Base-by-base conservation (phyloP, 2,797 vertebrate genomes). In the Neosilurus hyrtlii region DNA sequence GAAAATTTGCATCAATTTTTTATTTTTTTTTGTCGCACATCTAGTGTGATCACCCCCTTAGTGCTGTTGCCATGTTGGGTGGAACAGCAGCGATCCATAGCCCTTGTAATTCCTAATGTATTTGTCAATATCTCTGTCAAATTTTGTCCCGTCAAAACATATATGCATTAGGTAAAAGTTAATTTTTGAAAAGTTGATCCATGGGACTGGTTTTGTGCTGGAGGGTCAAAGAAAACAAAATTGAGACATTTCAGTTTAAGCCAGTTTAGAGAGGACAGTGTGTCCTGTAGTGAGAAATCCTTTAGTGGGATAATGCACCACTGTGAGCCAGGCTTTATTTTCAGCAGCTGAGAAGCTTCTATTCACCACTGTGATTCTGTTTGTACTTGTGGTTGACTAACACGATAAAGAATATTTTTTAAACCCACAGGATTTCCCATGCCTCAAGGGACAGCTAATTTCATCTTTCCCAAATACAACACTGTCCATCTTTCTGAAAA, bases 381-480 rank as follows among this genome's bases (percentile, higher is more conserved):
- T 37, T 15, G 20, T 51, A 74, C 24, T 18, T 30, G 71, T n/a
- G 30, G 20, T 43, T 62, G 74, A 61, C 22, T 61, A 76, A 76
- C 56, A 76, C 15, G 72, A 75, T 37, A 57, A 75, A 75, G 35
- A 76, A 61, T 8, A 11, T 49, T 61, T 76, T 20, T 61, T 35
- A n/a, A 75, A 62, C 56, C 20, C 30, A 62, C 35, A 76, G 37
- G 15, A 73, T 56, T 54, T 30, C n/a, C 71, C 51, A 56, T 73
- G 52, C 30, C 71, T 73, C 51, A 54, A 11, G 24, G 9, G n/a
- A 56, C 52, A 56, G 51, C 52, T 52, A 11, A 16, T 73, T 30
- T 73, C 71, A 26, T 30, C 24, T 11, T 30, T 73, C 15, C 51
- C 24, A 26, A 26, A 24, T 73, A 30, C 49, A 22, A 49, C 22